These are phyloP conservation scores for Xenus cinereus DNA, from an alignment of 2,113 vertebrate species.

Conservation along the genomic window DNA sequence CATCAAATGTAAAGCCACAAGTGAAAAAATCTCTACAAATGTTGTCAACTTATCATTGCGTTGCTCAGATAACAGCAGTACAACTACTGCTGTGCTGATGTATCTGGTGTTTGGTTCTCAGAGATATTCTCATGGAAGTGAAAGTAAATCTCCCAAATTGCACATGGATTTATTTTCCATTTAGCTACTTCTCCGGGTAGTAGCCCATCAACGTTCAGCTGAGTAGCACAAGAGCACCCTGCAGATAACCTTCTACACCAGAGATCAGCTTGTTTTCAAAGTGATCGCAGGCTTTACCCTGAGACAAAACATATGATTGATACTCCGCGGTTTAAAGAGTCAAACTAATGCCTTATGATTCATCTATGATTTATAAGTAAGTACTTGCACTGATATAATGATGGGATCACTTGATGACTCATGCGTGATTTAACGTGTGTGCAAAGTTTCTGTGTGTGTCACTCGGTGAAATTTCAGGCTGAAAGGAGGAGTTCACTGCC, in stretches of 20 bases:
- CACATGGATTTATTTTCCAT: background rate
- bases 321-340: background rate
- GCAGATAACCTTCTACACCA: background rate
- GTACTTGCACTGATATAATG: background rate
- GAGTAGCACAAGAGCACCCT: background rate
- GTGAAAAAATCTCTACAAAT: background rate
- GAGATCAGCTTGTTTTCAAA: background rate
- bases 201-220: background rate
- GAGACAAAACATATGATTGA: constrained; percentile 29
- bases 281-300: background rate
- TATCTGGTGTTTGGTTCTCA: background rate
- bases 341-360: constrained; percentile 4
- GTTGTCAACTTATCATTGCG: background rate
- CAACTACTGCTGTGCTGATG: background rate
- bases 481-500: background rate
- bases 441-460: background rate
- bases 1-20: background rate
- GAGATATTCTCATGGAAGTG: background rate
- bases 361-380: constrained; percentile 3
- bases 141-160: background rate
- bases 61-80: background rate
- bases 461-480: background rate
- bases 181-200: background rate
- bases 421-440: background rate
- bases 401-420: background rate